Percentiles rank a stretch among this genome's conserved stretches.
phyloP scores from a whole-genome alignment of 2,888 invertebrate species.

The Epistrophe eligans region DNA sequence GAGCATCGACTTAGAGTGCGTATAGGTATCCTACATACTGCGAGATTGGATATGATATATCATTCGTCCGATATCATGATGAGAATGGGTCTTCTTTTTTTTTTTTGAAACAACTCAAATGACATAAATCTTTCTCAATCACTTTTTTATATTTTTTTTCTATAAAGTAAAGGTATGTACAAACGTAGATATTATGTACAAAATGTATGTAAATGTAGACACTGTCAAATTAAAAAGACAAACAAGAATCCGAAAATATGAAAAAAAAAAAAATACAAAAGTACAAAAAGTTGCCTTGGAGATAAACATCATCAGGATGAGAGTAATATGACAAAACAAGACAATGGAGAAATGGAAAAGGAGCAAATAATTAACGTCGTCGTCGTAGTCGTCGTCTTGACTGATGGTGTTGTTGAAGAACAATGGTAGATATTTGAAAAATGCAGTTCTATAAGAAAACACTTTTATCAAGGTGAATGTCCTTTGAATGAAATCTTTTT shows the following conservation, averaged over 20 bases:
- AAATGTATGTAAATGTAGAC: neutral
- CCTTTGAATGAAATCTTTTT: conserved; percentile 12
- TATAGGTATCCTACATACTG: neutral
- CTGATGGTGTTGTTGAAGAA: conserved; percentile 5
- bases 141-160: neutral
- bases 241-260: conserved; percentile 1
- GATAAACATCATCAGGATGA: conserved; percentile 24
- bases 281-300: conserved; percentile 20
- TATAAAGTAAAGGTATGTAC: neutral
- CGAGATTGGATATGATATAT: neutral
- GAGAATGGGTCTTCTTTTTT: neutral
- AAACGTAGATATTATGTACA: too few species aligned
- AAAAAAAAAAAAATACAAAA: neutral
- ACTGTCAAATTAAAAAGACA: conserved; percentile 22
- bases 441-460: conserved; percentile 1
- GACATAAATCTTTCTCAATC: conserved; percentile 10
- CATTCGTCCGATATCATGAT: neutral
- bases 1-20: conserved; percentile 12
- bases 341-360: conserved; percentile 24
- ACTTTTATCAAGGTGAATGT: conserved; percentile 27
- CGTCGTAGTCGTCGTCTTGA: neutral
- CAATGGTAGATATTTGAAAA: neutral
- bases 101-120: neutral
- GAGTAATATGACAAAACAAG: conserved; percentile 6
- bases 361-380: conserved; percentile 28